A percentile compares a stretch with the other conserved stretches of the same genome.
Conservation (phyloP, 1,140 invertebrate genomes). For the Panulirus ornatus region DNA sequence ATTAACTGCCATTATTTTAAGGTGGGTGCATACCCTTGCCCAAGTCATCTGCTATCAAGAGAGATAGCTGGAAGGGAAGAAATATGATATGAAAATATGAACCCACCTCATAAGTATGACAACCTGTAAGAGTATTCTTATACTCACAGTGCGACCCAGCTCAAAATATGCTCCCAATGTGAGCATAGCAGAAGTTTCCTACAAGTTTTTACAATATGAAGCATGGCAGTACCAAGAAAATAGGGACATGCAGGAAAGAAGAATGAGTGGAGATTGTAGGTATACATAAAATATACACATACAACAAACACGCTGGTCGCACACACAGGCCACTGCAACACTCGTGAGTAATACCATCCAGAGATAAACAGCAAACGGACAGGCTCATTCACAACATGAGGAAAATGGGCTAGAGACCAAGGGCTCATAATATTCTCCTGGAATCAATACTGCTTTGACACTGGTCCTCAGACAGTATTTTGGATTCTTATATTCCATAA, state of each 20-base stretch:
- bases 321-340: conserved; percentile 23
- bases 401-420: not conserved
- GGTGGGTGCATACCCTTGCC: not conserved
- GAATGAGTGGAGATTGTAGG: conserved; percentile 31
- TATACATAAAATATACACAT: conserved; percentile 48
- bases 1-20: not conserved
- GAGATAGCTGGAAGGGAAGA: conserved; percentile 32
- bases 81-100: conserved; percentile 13
- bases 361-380: conserved; percentile 18
- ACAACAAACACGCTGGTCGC: conserved; percentile 40
- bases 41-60: not conserved
- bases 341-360: conserved; percentile 1
- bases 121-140: not conserved
- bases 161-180: not conserved
- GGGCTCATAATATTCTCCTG: not conserved
- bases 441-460: not conserved
- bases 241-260: conserved; percentile 39
- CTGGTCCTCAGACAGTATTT: not conserved
- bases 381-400: not conserved
- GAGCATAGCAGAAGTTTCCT: conserved; percentile 19
- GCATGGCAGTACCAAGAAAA: not conserved
- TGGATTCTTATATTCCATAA: not conserved
- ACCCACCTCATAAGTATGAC: conserved; percentile 10
- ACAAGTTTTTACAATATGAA: conserved; percentile 17
- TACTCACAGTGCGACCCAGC: not conserved